Conservation (phyloP, 2,113 vertebrate species). For the Rhegmatorhina hoffmannsi region DNA sequence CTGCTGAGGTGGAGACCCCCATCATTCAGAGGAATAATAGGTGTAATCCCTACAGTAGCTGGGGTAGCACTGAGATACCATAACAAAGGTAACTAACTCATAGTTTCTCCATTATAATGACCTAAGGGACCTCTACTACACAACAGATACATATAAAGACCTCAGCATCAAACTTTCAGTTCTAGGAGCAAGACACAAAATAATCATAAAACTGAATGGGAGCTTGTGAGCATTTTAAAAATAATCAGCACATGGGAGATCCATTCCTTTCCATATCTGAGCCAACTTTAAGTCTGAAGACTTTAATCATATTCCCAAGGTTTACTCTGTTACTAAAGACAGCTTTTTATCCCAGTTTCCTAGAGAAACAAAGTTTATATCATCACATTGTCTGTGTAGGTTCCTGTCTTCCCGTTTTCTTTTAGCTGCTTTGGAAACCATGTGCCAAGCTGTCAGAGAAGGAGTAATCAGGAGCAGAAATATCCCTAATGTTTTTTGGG, state of each 20-base stretch:
- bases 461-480: not conserved
- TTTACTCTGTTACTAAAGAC: not conserved
- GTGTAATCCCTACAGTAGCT: not conserved
- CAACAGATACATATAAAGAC: not conserved
- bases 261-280: not conserved
- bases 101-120: not conserved
- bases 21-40: not conserved
- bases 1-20: not conserved
- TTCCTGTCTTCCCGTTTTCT: constrained; percentile 13
- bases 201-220: not conserved
- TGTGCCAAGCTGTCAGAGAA: not conserved
- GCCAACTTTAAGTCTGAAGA: not conserved
- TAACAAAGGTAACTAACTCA: not conserved
- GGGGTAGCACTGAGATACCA: not conserved
- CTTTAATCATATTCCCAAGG: not conserved
- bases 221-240: not conserved
- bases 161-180: not conserved
- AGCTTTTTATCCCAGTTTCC: not conserved
- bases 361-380: not conserved
- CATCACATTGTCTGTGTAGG: not conserved
- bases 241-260: constrained; percentile 7
- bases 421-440: not conserved
- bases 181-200: not conserved
- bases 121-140: not conserved
- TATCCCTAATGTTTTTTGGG: not conserved